phyloP scores from a whole-genome alignment of 2,888 invertebrate genomes.

The Pachycephus smyrnensis region DNA sequence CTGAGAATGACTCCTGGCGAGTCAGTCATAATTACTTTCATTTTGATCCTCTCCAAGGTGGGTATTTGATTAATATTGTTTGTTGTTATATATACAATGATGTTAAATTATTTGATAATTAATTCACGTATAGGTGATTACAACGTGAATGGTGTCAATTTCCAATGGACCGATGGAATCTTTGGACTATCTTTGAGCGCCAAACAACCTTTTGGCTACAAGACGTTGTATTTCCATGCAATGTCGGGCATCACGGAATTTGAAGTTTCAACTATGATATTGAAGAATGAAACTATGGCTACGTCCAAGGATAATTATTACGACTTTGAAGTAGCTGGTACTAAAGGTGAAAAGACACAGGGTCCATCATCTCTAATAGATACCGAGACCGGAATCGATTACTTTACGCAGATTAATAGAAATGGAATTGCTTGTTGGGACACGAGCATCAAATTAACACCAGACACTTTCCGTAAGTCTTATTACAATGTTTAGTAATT shows the following conservation, averaged over 20 bases:
- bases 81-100: neutral
- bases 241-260: slow-evolving; percentile 85
- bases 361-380: slow-evolving; percentile 82
- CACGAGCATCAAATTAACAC: slow-evolving; percentile 73
- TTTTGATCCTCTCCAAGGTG: slow-evolving; percentile 77
- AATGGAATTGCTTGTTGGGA: slow-evolving; percentile 89
- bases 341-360: slow-evolving; percentile 79
- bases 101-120: slow-evolving; percentile 1
- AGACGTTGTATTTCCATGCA: slow-evolving; percentile 85
- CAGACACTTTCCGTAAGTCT: slow-evolving; percentile 69
- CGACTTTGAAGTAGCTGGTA: slow-evolving; percentile 77
- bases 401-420: slow-evolving; percentile 82
- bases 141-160: slow-evolving; percentile 81
- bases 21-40: slow-evolving; percentile 86
- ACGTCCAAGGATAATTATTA: slow-evolving; percentile 76
- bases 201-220: slow-evolving; percentile 69
- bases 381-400: slow-evolving; percentile 75
- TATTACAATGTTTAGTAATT: too few relatives aligned
- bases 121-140: slow-evolving; percentile 73
- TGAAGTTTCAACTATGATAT: slow-evolving; percentile 78
- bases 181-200: slow-evolving; percentile 80
- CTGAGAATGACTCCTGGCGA: slow-evolving; percentile 82
- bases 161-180: slow-evolving; percentile 89
- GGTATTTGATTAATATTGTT: slow-evolving; percentile 10
- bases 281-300: slow-evolving; percentile 80